Evolutionary conservation across 2,113 vertebrate genomes (phyloP).

Genomic region (Caranx melampygus): DNA sequence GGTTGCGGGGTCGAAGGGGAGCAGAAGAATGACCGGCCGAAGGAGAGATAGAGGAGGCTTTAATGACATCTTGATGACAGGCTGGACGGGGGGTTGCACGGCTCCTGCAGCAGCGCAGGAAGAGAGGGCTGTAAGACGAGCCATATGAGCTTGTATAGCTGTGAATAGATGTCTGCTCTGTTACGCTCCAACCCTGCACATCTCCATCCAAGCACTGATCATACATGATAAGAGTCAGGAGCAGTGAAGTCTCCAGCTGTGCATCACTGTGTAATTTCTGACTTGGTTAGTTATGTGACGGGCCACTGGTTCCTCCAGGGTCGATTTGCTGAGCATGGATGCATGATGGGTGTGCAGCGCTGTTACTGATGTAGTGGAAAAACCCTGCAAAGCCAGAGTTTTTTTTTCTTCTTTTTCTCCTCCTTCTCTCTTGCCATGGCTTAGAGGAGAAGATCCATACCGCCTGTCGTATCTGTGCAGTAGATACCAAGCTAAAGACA

Average conservation of each 20-base stretch:
- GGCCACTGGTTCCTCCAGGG: slow-evolving; percentile 40
- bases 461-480: background rate
- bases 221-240: slow-evolving; percentile 46
- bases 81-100: slow-evolving; percentile 45
- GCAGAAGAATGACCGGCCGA: slow-evolving; percentile 30
- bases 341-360: slow-evolving; percentile 27
- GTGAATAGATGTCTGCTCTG: slow-evolving; percentile 53
- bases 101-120: slow-evolving; percentile 44
- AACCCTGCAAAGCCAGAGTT: background rate
- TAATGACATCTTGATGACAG: slow-evolving; percentile 81
- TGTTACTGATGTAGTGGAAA: slow-evolving; percentile 3
- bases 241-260: slow-evolving; percentile 58
- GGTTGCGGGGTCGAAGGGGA: background rate
- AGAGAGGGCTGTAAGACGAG: slow-evolving; percentile 56
- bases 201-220: slow-evolving; percentile 53
- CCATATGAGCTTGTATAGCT: slow-evolving; percentile 29
- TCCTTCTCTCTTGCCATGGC: background rate
- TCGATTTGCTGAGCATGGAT: slow-evolving; percentile 34
- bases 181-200: slow-evolving; percentile 16
- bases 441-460: background rate
- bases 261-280: slow-evolving; percentile 52
- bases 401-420: background rate
- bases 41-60: slow-evolving; percentile 35
- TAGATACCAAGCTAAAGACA: background rate
- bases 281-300: slow-evolving; percentile 34